phyloP scores from a whole-genome alignment of 2,113 vertebrate genomes.

The Puma concolor region DNA sequence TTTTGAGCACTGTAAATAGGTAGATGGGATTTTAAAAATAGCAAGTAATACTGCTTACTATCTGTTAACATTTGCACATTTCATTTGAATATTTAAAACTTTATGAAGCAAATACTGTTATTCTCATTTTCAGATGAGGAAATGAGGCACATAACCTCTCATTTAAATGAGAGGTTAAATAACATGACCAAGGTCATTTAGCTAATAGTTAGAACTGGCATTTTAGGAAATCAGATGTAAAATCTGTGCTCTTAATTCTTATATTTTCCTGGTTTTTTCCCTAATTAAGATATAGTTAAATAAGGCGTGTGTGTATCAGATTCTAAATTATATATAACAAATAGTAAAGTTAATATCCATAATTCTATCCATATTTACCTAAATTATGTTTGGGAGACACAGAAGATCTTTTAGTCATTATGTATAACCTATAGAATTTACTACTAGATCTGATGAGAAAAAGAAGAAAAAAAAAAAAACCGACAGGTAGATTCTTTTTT shows the following conservation, averaged over 20 bases:
- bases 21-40: not conserved
- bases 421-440: not conserved
- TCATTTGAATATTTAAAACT: conserved; percentile 45
- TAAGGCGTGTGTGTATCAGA: not conserved
- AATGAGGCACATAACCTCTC: not conserved
- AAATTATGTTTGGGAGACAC: not conserved
- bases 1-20: not conserved
- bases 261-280: conserved; percentile 2
- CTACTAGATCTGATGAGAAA: not conserved
- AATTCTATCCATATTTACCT: not conserved
- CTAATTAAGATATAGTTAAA: not conserved
- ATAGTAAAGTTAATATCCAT: conserved; percentile 23
- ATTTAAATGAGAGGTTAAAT: not conserved
- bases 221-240: not conserved
- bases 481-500: too few species aligned
- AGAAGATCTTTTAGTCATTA: not conserved
- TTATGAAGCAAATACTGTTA: not conserved
- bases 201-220: not conserved
- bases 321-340: not conserved
- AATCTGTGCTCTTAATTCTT: not conserved
- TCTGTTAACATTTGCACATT: not conserved
- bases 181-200: not conserved
- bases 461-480: not conserved
- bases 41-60: not conserved
- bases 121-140: not conserved